A percentile compares a stretch with the other conserved stretches of the same genome.
Conservation (phyloP, 2,113 vertebrate species). For the Casuarius casuarius region DNA sequence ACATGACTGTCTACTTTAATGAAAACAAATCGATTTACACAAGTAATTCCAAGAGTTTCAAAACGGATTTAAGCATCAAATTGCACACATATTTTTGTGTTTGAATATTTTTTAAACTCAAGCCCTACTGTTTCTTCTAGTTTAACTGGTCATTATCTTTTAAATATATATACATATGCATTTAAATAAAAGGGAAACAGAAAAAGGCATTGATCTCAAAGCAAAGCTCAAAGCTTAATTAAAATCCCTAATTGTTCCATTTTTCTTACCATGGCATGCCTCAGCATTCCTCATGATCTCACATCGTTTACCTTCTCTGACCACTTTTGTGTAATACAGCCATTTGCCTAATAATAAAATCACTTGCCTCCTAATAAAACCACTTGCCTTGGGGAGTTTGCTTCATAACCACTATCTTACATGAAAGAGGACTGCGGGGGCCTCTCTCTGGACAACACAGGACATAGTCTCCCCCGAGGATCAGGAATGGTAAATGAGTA, state of each 20-base stretch:
- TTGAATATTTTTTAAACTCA: not conserved
- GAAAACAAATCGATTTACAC: not conserved
- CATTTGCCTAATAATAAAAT: not conserved
- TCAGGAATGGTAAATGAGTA: not conserved
- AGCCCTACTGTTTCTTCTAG: constrained; percentile 9
- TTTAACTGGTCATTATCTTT: constrained; percentile 23
- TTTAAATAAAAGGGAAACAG: constrained; percentile 32
- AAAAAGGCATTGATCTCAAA: constrained; percentile 16
- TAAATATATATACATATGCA: not conserved
- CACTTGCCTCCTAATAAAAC: not conserved
- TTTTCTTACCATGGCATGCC: not conserved
- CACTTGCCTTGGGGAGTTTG: not conserved
- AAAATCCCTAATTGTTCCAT: not conserved
- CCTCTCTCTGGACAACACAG: not conserved
- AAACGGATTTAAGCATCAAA: constrained; percentile 12
- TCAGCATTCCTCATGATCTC: not conserved
- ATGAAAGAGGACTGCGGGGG: not conserved
- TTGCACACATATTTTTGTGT: not conserved
- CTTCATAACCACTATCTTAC: not conserved
- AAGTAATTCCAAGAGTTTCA: not conserved
- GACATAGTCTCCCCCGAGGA: not conserved
- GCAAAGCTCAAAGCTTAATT: not conserved
- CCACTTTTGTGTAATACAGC: not conserved
- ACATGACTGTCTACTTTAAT: not conserved
- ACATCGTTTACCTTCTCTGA: not conserved